phyloP scores from a whole-genome alignment of 1,140 invertebrate species.

The Monochamus saltuarius region DNA sequence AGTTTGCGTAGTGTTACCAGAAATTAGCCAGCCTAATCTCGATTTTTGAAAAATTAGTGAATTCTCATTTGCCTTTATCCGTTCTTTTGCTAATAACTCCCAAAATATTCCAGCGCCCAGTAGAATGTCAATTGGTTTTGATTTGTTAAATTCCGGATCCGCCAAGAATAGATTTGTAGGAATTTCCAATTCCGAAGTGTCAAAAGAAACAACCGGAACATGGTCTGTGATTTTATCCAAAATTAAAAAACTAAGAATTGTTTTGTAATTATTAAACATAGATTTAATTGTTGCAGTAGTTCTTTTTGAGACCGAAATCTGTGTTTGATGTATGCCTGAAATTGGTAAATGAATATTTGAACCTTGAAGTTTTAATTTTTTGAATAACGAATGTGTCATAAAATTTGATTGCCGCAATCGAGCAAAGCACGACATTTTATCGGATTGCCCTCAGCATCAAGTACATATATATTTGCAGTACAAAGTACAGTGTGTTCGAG shows the following conservation, averaged over 20 bases:
- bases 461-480: slow-evolving; percentile 11
- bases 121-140: slow-evolving; percentile 33
- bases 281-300: slow-evolving; percentile 6
- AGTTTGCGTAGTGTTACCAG: slow-evolving; percentile 19
- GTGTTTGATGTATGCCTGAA: slow-evolving; percentile 14
- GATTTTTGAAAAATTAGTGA: slow-evolving; percentile 20
- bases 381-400: slow-evolving; percentile 7
- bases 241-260: slow-evolving; percentile 15
- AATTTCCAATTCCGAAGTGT: slow-evolving; percentile 24
- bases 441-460: slow-evolving; percentile 5
- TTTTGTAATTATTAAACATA: slow-evolving; percentile 1
- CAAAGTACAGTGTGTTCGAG: slow-evolving; percentile 11
- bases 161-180: slow-evolving; percentile 36
- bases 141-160: slow-evolving; percentile 38
- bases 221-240: slow-evolving; percentile 9
- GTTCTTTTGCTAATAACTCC: background rate
- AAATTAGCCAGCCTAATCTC: slow-evolving; percentile 21
- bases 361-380: slow-evolving; percentile 15
- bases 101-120: slow-evolving; percentile 17
- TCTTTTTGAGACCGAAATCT: background rate
- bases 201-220: slow-evolving; percentile 4
- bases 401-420: slow-evolving; percentile 22
- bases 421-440: slow-evolving; percentile 13
- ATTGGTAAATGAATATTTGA: slow-evolving; percentile 13
- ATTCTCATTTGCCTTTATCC: slow-evolving; percentile 7